Evolutionary conservation across 2,113 vertebrate genomes (phyloP).

Genomic region (Saimiri boliviensis): DNA sequence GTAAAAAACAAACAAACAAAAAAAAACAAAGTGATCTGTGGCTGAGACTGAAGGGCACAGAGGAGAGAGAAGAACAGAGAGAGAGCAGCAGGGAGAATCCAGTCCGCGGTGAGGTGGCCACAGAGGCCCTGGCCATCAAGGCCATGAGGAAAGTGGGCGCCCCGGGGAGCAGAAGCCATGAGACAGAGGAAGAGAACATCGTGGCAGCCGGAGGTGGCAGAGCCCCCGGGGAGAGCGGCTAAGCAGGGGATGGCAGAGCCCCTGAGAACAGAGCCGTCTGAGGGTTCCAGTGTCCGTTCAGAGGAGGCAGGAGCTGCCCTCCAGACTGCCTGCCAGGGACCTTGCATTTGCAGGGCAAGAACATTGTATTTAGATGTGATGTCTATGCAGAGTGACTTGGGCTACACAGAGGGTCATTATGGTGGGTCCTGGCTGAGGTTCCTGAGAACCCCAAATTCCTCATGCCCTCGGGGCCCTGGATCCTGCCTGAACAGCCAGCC

Average conservation of each 20-base stretch:
- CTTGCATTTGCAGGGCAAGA: neutral
- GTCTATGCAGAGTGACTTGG: neutral
- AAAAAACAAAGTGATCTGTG: neutral
- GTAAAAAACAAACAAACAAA: too few relatives aligned
- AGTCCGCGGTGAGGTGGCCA: neutral
- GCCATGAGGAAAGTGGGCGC: neutral
- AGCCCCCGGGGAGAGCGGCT: neutral
- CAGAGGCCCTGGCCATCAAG: neutral
- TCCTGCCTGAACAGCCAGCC: conserved; percentile 53
- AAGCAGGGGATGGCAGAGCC: neutral
- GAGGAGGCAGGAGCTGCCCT: neutral
- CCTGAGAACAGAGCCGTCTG: neutral
- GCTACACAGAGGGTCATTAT: neutral
- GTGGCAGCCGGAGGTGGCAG: rapidly evolving
- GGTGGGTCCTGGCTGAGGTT: neutral
- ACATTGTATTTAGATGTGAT: neutral
- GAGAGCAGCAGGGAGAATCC: neutral
- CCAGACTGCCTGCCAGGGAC: neutral
- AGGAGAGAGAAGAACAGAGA: neutral
- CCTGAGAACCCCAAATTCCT: conserved; percentile 53
- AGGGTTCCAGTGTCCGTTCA: too few relatives aligned
- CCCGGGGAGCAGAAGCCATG: neutral
- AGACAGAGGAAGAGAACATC: neutral
- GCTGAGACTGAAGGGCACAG: neutral
- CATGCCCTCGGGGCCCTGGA: neutral